Conservation (phyloP, 1,140 invertebrate species). For the Hermetia illucens region DNA sequence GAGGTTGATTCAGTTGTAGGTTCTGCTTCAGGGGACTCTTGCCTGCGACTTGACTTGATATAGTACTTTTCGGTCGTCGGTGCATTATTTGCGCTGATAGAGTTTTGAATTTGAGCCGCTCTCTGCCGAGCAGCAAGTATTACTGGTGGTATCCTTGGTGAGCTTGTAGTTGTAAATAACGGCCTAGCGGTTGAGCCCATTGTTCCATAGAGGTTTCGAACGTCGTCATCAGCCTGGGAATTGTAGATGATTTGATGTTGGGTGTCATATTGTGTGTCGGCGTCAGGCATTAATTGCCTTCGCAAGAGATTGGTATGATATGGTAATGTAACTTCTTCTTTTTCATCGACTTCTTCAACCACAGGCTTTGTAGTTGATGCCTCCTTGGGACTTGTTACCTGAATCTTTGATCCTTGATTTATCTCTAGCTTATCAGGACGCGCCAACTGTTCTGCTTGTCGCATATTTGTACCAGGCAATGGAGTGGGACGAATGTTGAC, state of each 20-base stretch:
- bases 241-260: conserved; percentile 29
- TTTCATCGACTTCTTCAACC: conserved; percentile 33
- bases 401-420: conserved; percentile 2
- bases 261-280: conserved; percentile 31
- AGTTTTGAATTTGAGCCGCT: conserved; percentile 24
- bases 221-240: conserved; percentile 40
- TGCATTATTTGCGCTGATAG: conserved; percentile 5
- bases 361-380: conserved; percentile 34
- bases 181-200: conserved; percentile 40
- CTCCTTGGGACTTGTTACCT: conserved; percentile 15
- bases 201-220: conserved; percentile 48
- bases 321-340: conserved; percentile 16
- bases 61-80: conserved; percentile 9
- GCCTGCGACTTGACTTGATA: conserved; percentile 11
- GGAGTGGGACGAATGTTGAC: conserved; percentile 1
- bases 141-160: conserved; percentile 29
- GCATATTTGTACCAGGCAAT: background rate
- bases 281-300: conserved; percentile 38
- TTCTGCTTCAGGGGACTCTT: conserved; percentile 12
- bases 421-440: conserved; percentile 6
- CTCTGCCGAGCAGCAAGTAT: conserved; percentile 13
- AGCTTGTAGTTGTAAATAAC: conserved; percentile 46
- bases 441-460: background rate
- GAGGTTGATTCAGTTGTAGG: conserved; percentile 13
- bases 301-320: conserved; percentile 34